Evolutionary conservation across 1,140 invertebrate genomes (phyloP), one percentile per base, ranked within the genome.

Genomic region (Gonatopus flavifemur): DNA sequence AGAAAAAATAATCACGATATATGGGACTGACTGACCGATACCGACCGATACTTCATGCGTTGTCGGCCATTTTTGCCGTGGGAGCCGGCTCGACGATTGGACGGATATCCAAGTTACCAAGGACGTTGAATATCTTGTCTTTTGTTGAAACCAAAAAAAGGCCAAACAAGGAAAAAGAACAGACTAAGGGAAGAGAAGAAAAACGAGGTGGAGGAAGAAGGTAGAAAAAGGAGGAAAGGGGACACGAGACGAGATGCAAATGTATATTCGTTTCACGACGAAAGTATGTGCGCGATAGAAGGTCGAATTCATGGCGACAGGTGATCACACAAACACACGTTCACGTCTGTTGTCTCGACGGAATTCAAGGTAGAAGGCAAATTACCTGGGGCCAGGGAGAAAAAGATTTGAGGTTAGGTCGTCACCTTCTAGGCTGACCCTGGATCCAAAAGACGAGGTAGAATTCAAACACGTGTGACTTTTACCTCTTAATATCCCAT

Each of bases 101-200:
- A 9, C 13, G n/a, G 18, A 10, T 36, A 8, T 13, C 13, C 44
- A 15, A 30, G 40, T 31, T 46, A 28, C 33, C 57, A 74, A 72
- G 69, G 70, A 62, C 70, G 61, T 49, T 60, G 67, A 56, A 61
- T 49, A 63, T 67, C 64, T 59, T 62, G 60, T 59, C 70, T 71
- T 70, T 68, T 74, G 67, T 67, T 57, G 63, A 62, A 59, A 42
- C 24, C 31, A 52, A 40, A 44, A 13, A 15, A 18, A 5, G 28
- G n/a, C 24, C 3, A 28, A 28, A 18, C 12, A 8, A 8, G 12
- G 13, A 49, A n/a, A 31, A 10, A 18, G 2, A 5, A 7, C 18
- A 9, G 3, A 16, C n/a, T n/a, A 10, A 18, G 4, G 4, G 10
- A 18, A 13, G 18, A 22, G 18, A 13, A 22, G n/a, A 30, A 13